Base-by-base conservation (phyloP, 2,888 invertebrate genomes). In the Clanis bilineata region DNA sequence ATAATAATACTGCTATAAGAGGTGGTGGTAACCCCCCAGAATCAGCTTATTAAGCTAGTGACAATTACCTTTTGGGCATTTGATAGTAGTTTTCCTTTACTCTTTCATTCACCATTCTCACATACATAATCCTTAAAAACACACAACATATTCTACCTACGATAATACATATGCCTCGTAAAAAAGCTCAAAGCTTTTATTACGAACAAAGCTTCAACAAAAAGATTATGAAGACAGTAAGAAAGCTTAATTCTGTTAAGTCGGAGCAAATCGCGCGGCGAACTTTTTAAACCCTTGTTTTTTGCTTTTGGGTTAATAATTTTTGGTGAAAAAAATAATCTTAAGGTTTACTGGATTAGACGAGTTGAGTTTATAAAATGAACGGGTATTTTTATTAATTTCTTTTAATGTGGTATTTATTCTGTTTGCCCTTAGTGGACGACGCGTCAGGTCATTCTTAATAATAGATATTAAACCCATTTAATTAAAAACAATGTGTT, bases 151-250 rank as follows among this genome's bases (percentile, higher is more conserved):
- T 45, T 36, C 36, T 10, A 22, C 12, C 15, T 32, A 51, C 18
- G 1, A 15, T 2, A 2, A 32, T 51, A 18, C n/a, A n/a, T 18
- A 18, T 9, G 15, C 28, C 18, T 10, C 28, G 10, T 44, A 22
- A 44, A 28, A 32, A 32, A 9, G 32, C 51, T 51, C 18, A 51
- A 51, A 51, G 51, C 51, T 51, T 51, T 51, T 51, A 51, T 51
- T 51, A 18, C 32, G 32, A 51, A 32, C 51, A 51, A 51, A 51
- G 51, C 51, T 51, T 28, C 28, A 51, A 32, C 51, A 51, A 51
- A 47, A 51, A 51, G 51, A 51, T 51, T 51, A 51, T 51, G 51
- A 51, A 51, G 51, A 51, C 51, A 51, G 51, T 51, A 51, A 51
- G 51, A 51, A 51, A 51, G 51, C 51, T 51, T 51, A 51, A 51